A percentile compares a stretch with the other conserved stretches of the same genome.
These are phyloP conservation scores for Zoroaster sp. DNA, from an alignment of 53 echinoderm and acorn worm genomes.

Conservation along the genomic window DNA sequence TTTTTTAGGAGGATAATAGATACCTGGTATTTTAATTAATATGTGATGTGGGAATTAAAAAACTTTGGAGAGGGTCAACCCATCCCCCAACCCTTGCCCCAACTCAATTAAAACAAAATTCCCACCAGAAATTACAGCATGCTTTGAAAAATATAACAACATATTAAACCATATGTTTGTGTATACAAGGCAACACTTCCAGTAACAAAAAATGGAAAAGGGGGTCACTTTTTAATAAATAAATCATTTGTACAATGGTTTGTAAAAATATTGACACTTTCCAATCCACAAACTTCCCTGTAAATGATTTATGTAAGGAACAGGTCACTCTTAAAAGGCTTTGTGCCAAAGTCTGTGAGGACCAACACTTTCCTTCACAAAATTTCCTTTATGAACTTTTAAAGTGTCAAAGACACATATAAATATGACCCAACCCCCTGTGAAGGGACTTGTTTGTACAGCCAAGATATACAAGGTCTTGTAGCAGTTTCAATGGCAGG, in stretches of 20 bases:
- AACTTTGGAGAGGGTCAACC: too few relatives aligned
- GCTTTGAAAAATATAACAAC: too few relatives aligned
- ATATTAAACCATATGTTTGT: too few relatives aligned
- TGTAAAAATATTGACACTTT: background rate
- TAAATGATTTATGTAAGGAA: background rate
- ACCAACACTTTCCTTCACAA: background rate
- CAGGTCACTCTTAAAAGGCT: background rate
- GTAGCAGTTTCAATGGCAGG: background rate
- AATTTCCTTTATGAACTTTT: background rate
- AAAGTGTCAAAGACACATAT: too few relatives aligned
- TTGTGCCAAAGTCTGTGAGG: background rate
- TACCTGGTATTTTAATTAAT: too few relatives aligned
- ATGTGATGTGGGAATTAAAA: too few relatives aligned
- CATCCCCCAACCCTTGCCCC: too few relatives aligned
- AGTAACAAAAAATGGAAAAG: background rate
- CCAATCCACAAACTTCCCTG: background rate
- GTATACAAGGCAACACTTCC: background rate
- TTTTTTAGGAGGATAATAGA: too few relatives aligned
- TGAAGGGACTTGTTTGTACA: background rate
- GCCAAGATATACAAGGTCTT: background rate
- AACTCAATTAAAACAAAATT: too few relatives aligned
- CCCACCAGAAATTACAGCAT: too few relatives aligned
- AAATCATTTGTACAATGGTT: background rate
- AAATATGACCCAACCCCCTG: background rate
- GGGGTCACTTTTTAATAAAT: background rate